Evolutionary conservation across 2,797 vertebrate genomes (phyloP).

Genomic region (Erpetoichthys calabaricus): DNA sequence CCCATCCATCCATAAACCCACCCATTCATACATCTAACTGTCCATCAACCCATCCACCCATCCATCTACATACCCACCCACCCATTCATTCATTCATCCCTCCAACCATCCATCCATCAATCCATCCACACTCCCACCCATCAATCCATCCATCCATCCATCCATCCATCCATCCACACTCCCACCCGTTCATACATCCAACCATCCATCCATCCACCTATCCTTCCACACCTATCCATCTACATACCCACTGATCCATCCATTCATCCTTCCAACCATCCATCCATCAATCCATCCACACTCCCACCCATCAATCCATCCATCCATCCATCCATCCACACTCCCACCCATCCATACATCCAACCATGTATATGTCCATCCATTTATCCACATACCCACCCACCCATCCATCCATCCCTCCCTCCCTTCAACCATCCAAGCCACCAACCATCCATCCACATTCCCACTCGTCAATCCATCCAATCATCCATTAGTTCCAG

Average conservation of each 20-base stretch:
- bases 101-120: neutral
- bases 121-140: constrained; percentile 8
- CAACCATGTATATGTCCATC: neutral
- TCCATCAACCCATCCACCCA: no score
- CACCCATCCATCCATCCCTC: no score
- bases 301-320: constrained; percentile 9
- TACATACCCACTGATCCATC: constrained; percentile 8
- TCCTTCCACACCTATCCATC: constrained; percentile 14
- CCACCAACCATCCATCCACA: no score
- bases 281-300: constrained; percentile 6
- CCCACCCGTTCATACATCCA: constrained; percentile 19
- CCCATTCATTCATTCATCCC: constrained; percentile 21
- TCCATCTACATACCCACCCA: no score
- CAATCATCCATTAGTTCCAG: no score
- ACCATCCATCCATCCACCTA: constrained; percentile 6
- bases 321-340: neutral
- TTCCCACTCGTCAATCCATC: no score
- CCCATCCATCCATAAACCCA: no score
- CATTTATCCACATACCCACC: no score
- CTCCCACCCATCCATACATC: neutral
- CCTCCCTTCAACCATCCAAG: no score
- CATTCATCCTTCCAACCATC: constrained; percentile 10
- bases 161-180: no score
- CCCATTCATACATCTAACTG: no score
- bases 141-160: constrained; percentile 9